Percentiles rank a stretch among this genome's conserved stretches.
Evolutionary conservation across 1,140 invertebrate genomes (phyloP).

Genomic region (Atta cephalotes): DNA sequence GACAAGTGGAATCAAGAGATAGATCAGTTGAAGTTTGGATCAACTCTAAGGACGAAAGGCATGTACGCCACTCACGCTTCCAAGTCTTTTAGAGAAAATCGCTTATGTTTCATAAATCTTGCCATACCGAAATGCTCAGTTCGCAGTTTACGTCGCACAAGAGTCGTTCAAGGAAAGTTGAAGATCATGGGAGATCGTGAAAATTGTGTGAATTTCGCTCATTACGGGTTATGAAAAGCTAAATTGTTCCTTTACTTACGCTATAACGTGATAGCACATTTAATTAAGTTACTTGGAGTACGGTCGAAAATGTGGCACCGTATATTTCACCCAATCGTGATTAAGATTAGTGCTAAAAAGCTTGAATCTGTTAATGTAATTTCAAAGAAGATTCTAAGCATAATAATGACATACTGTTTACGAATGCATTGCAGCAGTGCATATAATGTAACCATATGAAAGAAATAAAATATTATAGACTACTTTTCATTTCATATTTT

Average conservation of each 20-base stretch:
- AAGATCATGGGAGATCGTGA: slow-evolving; percentile 36
- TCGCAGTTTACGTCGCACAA: slow-evolving; percentile 15
- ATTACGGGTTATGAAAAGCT: slow-evolving; percentile 56
- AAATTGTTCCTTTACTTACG: slow-evolving; percentile 8
- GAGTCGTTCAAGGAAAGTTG: slow-evolving; percentile 53
- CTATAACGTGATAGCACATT: slow-evolving; percentile 10
- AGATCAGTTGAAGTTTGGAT: slow-evolving; percentile 1
- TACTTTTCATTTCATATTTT: too few relatives aligned
- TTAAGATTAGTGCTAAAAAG: not conserved
- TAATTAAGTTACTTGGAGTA: slow-evolving; percentile 25
- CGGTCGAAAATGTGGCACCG: not conserved
- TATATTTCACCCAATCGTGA: not conserved
- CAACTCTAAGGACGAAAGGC: not conserved
- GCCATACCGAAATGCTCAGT: slow-evolving; percentile 1
- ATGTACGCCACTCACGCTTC: slow-evolving; percentile 67
- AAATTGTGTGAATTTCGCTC: slow-evolving; percentile 63
- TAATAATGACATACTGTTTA: not conserved
- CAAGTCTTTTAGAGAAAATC: slow-evolving; percentile 72
- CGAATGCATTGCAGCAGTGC: too few relatives aligned
- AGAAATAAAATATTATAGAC: not conserved
- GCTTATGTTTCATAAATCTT: slow-evolving; percentile 73
- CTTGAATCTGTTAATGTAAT: not conserved
- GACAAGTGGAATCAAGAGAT: not conserved
- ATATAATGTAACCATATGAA: not conserved
- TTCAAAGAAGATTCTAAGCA: not conserved